Base-by-base conservation (phyloP, 2,113 vertebrate genomes). In the Anarrhichthys ocellatus region DNA sequence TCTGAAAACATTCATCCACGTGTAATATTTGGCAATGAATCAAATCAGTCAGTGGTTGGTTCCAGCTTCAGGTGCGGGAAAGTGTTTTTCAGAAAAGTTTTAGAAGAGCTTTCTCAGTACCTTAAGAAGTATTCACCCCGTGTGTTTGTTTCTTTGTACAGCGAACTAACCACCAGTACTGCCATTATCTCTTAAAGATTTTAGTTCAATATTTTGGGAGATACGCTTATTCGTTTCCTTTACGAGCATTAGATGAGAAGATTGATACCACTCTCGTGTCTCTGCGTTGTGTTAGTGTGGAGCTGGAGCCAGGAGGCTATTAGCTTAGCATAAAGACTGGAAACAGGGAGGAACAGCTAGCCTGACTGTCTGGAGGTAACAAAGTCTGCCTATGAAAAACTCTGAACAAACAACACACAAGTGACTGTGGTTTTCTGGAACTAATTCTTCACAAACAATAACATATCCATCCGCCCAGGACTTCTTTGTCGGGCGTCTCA, bases 1-100 rank as follows among this genome's bases (percentile, higher is more conserved):
- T 44, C 9, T 32, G 42, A 27, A 17, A 29, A 29, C 6, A 32
- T 20, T 27, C 7, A 29, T 9, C 2, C 13, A 44, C 42, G 2
- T 29, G 24, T 14, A 29, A 59, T 20, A 76, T 63, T 40, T 54
- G 15, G 20, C 32, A 59, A 59, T 20, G 15, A 40, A n/a, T 59
- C 11, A 15, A 52, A 17, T 36, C 13, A 46, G 15, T 11, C 5
- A 6, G 40, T 38, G 4, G 17, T 36, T 48, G 58, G 50, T 29
- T 78, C 65, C n/a, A 63, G 63, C 50, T 32, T 78, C 36, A 76
- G 36, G 40, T 44, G 67, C 42, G 48, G 32, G 32, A 74, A 48
- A 32, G 52, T 34, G 17, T 4, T 34, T 34, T 54, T 66, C 6
- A 27, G 52, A 20, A 24, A 24, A 29, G 29, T 13, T 27, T 24